phyloP scores from a whole-genome alignment of 2,888 invertebrate genomes.

The Lissonota sp. region DNA sequence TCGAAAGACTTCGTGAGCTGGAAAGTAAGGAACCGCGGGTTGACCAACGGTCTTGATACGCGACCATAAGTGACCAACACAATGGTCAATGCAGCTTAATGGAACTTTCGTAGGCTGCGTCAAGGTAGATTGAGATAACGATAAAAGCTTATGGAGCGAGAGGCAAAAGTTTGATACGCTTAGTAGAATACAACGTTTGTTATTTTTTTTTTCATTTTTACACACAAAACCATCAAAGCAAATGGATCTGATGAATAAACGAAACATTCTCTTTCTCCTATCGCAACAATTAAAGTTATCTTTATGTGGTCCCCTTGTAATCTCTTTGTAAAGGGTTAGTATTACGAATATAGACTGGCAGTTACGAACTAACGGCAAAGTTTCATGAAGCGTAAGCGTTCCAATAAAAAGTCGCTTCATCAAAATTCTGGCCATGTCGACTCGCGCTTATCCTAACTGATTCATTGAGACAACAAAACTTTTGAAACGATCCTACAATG shows the following conservation, averaged over 20 bases:
- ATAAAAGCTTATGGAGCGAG: constrained; percentile 7
- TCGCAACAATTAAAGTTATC: neutral
- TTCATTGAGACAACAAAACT: constrained; percentile 24
- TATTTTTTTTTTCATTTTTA: constrained; percentile 7
- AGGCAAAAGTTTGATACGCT: constrained; percentile 50
- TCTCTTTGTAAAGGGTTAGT: constrained; percentile 9
- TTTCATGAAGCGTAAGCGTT: too few relatives aligned
- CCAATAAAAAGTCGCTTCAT: too few relatives aligned
- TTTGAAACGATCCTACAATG: constrained; percentile 8
- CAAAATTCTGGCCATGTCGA: too few relatives aligned
- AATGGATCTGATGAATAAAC: constrained; percentile 3
- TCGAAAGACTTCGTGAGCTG: constrained; percentile 55
- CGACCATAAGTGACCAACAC: constrained; percentile 21
- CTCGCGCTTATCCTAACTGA: neutral
- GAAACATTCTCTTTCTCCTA: constrained; percentile 16
- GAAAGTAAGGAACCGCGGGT: constrained; percentile 44
- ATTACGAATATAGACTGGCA: too few relatives aligned
- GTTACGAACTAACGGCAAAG: too few relatives aligned
- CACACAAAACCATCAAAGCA: neutral
- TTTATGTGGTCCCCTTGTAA: constrained; percentile 20
- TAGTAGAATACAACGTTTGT: constrained; percentile 39
- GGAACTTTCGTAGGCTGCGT: constrained; percentile 47
- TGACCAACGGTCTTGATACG: constrained; percentile 31
- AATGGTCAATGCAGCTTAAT: constrained; percentile 43
- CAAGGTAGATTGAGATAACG: constrained; percentile 36